A percentile compares a stretch with the other conserved stretches of the same genome.
These are phyloP conservation scores for Mythimna pallens DNA, from an alignment of 2,888 invertebrate genomes.

Conservation along the genomic window DNA sequence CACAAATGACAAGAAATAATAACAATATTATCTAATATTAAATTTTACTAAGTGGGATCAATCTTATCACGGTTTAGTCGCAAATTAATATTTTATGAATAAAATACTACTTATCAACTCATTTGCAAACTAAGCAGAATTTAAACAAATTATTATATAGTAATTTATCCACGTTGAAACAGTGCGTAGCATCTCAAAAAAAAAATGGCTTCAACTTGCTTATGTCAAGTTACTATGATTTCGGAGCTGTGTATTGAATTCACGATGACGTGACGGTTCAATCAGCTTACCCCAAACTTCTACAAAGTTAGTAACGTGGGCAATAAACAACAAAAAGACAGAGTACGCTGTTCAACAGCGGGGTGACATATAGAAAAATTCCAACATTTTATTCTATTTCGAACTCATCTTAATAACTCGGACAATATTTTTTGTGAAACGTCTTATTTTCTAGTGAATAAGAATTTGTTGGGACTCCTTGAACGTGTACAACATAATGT, in stretches of 20 bases:
- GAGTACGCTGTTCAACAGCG: slow-evolving; percentile 74
- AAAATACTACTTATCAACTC: slow-evolving; percentile 20
- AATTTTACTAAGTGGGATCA: slow-evolving; percentile 14
- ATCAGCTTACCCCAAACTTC: slow-evolving; percentile 38
- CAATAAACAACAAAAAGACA: slow-evolving; percentile 74
- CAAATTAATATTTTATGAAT: slow-evolving; percentile 17
- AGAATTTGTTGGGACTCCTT: slow-evolving; percentile 90
- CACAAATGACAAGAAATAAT: slow-evolving; percentile 9
- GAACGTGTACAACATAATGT: slow-evolving; percentile 90
- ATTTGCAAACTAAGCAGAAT: slow-evolving; percentile 22
- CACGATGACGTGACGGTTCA: slow-evolving; percentile 20
- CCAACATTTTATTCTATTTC: slow-evolving; percentile 81
- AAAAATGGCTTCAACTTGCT: slow-evolving; percentile 7
- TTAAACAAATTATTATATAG: neutral
- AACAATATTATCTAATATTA: slow-evolving; percentile 8
- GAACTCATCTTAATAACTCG: slow-evolving; percentile 81
- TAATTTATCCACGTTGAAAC: neutral
- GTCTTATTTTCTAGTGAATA: slow-evolving; percentile 89
- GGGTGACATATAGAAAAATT: slow-evolving; percentile 77
- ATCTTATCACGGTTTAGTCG: slow-evolving; percentile 12
- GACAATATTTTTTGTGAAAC: slow-evolving; percentile 84
- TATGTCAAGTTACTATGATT: slow-evolving; percentile 12
- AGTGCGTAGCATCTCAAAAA: neutral
- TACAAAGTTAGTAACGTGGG: slow-evolving; percentile 75
- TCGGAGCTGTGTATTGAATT: slow-evolving; percentile 6